These are phyloP conservation scores for Oncopodura yosiiana DNA, from an alignment of 1,140 invertebrate genomes.

Conservation along the genomic window DNA sequence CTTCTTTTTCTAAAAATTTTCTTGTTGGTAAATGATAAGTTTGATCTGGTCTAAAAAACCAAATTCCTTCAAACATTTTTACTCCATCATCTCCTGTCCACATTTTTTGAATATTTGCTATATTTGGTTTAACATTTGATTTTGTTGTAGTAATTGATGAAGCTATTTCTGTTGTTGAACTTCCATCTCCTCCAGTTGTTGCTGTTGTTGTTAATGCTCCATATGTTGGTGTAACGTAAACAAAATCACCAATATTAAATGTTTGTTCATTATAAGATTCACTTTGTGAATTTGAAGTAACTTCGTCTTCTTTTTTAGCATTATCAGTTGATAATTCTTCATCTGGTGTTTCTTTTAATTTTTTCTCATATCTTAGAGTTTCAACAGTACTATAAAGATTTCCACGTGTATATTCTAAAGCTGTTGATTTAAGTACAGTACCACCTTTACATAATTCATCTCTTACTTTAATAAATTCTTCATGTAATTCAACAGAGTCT, in stretches of 20 bases:
- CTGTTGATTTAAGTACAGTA: slow-evolving; percentile 72
- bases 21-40: slow-evolving; percentile 90
- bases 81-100: slow-evolving; percentile 74
- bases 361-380: slow-evolving; percentile 62
- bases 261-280: slow-evolving; percentile 57
- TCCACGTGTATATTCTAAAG: slow-evolving; percentile 64
- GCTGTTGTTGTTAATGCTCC: background rate
- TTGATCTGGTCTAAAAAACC: slow-evolving; percentile 77
- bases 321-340: slow-evolving; percentile 51
- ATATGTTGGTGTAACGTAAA: slow-evolving; percentile 65
- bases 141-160: slow-evolving; percentile 48
- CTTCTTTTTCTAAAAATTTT: slow-evolving; percentile 88
- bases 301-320: slow-evolving; percentile 37
- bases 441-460: slow-evolving; percentile 63
- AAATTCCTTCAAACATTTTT: slow-evolving; percentile 81
- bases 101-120: slow-evolving; percentile 77
- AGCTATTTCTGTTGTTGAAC: slow-evolving; percentile 12
- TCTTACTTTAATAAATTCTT: slow-evolving; percentile 67
- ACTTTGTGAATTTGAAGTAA: slow-evolving; percentile 17
- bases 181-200: slow-evolving; percentile 26
- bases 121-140: slow-evolving; percentile 62
- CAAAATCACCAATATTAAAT: slow-evolving; percentile 77
- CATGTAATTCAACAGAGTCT: slow-evolving; percentile 87
- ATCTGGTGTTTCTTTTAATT: slow-evolving; percentile 60
- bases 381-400: slow-evolving; percentile 64